Evolutionary conservation across 2,888 invertebrate genomes (phyloP), one percentile per base, ranked within the genome.

Genomic region (Phrixothrix hirtus): DNA sequence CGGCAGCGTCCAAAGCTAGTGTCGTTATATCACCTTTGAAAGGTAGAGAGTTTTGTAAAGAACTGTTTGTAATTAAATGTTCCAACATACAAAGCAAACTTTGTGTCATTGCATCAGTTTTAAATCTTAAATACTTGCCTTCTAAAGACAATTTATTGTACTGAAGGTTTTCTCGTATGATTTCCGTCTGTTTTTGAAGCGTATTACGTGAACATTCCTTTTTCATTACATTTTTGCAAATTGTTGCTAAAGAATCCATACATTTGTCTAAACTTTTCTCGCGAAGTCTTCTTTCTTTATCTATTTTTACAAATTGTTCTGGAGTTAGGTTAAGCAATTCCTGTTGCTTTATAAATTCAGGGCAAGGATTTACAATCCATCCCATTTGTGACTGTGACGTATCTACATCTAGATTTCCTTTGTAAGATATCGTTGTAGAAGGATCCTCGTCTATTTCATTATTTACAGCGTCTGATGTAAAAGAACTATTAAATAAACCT

Each of bases 261-360:
- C 68, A 69, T 6, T 66, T 62, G 42, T 60, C 60, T 10, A 72
- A 36, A 15, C 69, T 67, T 34, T 60, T 64, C 51, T 71, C 68
- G 12, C 67, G 61, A 42, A 57, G 41, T 55, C 65, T 65, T 15
- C 67, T 53, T 44, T 70, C 70, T 49, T 68, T 71, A 43, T 73
- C 71, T 16, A 68, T 61, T 41, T 67, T 62, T 1, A 72, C 69
- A 57, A 65, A 74, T 55, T 73, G 69, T 14, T 66, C 65, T 1
- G 72, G 72, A 2, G 70, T 66, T 15, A 72, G 56, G 1, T 66
- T 60, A 5, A 69, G 44, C 13, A 71, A 42, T 21, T 65, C 62
- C 13, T 42, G 21, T 21, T 21, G 21, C 7, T 21, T 3, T 12
- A 17, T 21, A 11, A 6, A n/a, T 6, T 7, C 12, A 9, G 13